phyloP scores from a whole-genome alignment of 2,888 invertebrate genomes.

The Doris montereyensis region DNA sequence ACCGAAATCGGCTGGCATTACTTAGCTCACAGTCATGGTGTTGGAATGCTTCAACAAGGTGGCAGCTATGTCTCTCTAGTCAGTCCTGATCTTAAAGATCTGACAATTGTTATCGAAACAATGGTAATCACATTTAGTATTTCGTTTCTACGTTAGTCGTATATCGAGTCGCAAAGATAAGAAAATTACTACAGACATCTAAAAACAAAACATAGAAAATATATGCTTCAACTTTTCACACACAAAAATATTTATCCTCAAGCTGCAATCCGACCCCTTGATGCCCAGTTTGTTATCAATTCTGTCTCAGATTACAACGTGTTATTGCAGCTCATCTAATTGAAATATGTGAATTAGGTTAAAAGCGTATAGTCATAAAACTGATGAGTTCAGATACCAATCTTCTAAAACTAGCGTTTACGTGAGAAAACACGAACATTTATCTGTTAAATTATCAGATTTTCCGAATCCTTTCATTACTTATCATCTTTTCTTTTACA shows the following conservation, averaged over 20 bases:
- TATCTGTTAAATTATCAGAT: neutral
- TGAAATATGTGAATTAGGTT: neutral
- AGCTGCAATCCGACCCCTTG: too few species aligned
- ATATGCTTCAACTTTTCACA: too few species aligned
- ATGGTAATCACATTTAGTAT: too few species aligned
- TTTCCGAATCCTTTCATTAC: neutral
- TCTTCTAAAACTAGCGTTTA: neutral
- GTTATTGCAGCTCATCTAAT: too few species aligned
- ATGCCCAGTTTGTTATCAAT: too few species aligned
- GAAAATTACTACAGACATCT: too few species aligned
- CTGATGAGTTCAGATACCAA: neutral
- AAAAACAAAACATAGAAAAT: too few species aligned
- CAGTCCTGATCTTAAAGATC: constrained; percentile 62
- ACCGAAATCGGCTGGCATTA: constrained; percentile 69
- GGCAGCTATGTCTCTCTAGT: constrained; percentile 71
- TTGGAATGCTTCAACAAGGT: constrained; percentile 64
- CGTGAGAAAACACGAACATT: neutral
- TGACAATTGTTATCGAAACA: constrained; percentile 73
- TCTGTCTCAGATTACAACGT: too few species aligned
- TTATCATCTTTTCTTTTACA: constrained; percentile 48
- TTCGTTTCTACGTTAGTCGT: too few species aligned
- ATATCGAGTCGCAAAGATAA: too few species aligned
- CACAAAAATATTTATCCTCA: too few species aligned
- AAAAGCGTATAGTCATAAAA: neutral
- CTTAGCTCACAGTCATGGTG: constrained; percentile 66